phyloP scores from a whole-genome alignment of 2,888 invertebrate genomes.

The Sesia bembeciformis region DNA sequence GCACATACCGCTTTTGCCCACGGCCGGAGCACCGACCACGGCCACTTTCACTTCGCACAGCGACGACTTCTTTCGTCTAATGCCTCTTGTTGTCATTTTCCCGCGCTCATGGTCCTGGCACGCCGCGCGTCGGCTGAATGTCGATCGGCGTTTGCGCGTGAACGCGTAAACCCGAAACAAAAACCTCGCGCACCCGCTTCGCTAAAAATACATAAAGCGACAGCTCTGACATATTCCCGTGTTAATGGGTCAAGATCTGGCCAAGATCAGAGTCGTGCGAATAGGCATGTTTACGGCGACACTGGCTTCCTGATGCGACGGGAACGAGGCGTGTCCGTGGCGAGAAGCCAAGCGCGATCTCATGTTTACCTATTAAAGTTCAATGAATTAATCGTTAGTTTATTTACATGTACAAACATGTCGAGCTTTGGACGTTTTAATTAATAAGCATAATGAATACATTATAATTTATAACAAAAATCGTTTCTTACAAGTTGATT shows the following conservation, averaged over 20 bases:
- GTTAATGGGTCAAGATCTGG: constrained; percentile 74
- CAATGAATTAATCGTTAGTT: neutral
- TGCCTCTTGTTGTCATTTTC: constrained; percentile 84
- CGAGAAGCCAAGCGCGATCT: constrained; percentile 27
- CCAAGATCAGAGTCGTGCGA: constrained; percentile 66
- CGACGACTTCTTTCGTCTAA: constrained; percentile 91
- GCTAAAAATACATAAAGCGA: constrained; percentile 66
- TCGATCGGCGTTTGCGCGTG: constrained; percentile 25
- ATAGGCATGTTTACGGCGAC: constrained; percentile 58
- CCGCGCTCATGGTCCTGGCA: constrained; percentile 21
- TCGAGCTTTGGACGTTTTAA: neutral
- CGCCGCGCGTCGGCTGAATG: constrained; percentile 24
- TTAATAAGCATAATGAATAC: neutral
- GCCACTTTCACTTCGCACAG: constrained; percentile 93
- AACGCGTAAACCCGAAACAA: constrained; percentile 32
- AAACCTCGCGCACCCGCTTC: constrained; percentile 40
- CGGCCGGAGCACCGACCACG: constrained; percentile 90
- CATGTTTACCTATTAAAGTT: constrained; percentile 11
- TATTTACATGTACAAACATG: neutral
- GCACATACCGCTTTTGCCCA: constrained; percentile 92
- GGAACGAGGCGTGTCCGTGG: constrained; percentile 35
- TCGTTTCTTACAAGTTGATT: too few relatives aligned
- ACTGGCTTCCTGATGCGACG: constrained; percentile 38
- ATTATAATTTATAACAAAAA: too few relatives aligned
- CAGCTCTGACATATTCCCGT: constrained; percentile 60